phyloP scores from a whole-genome alignment of 37 sponge, comb jelly and placozoan species.

The Chondrilla cf. caribensis region DNA sequence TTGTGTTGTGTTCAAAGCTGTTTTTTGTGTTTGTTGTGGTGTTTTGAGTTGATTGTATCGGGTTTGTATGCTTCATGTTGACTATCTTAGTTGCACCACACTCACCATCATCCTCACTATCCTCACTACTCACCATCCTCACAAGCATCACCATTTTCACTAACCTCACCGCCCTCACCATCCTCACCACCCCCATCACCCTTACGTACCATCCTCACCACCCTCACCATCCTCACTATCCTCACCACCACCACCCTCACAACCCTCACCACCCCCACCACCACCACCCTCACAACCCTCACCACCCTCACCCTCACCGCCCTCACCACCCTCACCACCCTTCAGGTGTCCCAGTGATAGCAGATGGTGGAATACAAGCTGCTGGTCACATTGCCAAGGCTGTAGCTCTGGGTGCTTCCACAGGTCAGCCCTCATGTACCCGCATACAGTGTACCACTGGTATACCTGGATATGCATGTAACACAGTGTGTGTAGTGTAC shows the following conservation, averaged over 20 bases:
- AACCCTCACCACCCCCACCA: too few species aligned
- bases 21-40: too few species aligned
- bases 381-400: constrained; percentile 91
- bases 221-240: not conserved
- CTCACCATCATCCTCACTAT: too few species aligned
- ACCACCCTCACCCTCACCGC: not conserved
- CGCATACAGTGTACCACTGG: too few species aligned
- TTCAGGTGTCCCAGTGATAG: constrained; percentile 81
- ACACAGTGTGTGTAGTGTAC: too few species aligned
- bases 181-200: not conserved
- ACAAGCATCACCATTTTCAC: too few species aligned
- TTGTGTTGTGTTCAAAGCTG: not conserved
- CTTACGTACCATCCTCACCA: not conserved
- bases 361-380: constrained; percentile 91
- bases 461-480: too few species aligned
- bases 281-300: not conserved
- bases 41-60: too few species aligned
- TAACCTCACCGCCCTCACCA: not conserved
- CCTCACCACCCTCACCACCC: not conserved
- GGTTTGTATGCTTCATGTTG: too few species aligned
- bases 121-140: too few species aligned
- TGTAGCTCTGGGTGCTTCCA: constrained; percentile 79
- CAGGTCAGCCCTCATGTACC: constrained; percentile 23
- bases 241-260: too few species aligned
- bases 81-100: too few species aligned